Evolutionary conservation across 2,797 vertebrate genomes (phyloP).

Genomic region (Todus mexicanus): DNA sequence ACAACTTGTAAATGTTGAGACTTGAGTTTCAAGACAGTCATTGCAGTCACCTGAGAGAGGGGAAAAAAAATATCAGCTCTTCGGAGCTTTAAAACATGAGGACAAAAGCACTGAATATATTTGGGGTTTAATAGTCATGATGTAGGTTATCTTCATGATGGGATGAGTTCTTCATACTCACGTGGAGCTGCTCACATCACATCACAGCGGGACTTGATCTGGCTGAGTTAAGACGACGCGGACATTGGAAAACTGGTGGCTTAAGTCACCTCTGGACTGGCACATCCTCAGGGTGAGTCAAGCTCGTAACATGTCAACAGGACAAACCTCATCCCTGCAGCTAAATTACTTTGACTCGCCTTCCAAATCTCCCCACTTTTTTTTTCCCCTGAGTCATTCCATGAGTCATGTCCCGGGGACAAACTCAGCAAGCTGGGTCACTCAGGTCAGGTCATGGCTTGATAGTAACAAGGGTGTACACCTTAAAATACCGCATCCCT

Average conservation of each 20-base stretch:
- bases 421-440: background rate
- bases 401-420: background rate
- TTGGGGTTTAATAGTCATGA: background rate
- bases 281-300: background rate
- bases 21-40: background rate
- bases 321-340: background rate
- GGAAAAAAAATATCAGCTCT: background rate
- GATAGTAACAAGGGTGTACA: rapidly evolving
- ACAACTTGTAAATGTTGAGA: background rate
- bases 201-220: background rate
- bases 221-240: background rate
- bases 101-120: background rate
- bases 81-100: background rate
- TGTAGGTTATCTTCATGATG: background rate
- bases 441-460: rapidly evolving
- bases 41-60: background rate
- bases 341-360: background rate
- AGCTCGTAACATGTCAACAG: rapidly evolving
- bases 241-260: rapidly evolving
- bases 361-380: background rate
- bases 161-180: background rate
- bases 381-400: background rate
- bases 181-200: background rate
- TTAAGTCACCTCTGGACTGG: background rate
- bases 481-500: background rate